Evolutionary conservation across 1,140 invertebrate species (phyloP).

Genomic region (Gonatopus flavifemur): DNA sequence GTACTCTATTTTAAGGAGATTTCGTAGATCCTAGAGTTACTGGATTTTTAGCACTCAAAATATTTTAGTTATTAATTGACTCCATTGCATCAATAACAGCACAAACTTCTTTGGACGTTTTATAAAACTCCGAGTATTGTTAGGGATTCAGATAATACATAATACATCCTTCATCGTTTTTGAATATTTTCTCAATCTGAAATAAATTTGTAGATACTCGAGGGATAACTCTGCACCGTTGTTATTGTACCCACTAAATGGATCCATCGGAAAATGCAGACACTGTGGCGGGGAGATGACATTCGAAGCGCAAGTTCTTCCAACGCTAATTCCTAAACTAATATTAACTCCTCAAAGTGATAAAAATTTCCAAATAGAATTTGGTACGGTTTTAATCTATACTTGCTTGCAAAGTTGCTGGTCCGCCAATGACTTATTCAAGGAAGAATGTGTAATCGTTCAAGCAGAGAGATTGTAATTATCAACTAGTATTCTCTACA

Average conservation of each 20-base stretch:
- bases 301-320: constrained; percentile 82
- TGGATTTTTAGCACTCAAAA: too few relatives aligned
- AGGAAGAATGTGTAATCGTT: constrained; percentile 73
- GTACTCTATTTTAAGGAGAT: too few relatives aligned
- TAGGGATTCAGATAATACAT: too few relatives aligned
- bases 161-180: constrained; percentile 11
- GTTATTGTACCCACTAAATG: constrained; percentile 65
- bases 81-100: too few relatives aligned
- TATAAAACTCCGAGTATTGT: too few relatives aligned
- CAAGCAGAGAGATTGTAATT: constrained; percentile 68
- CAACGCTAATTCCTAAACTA: constrained; percentile 74
- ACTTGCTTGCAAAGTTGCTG: constrained; percentile 84
- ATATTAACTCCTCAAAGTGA: constrained; percentile 59
- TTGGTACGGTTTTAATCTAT: constrained; percentile 78
- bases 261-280: constrained; percentile 62
- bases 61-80: too few relatives aligned
- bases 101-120: too few relatives aligned
- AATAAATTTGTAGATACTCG: constrained; percentile 67
- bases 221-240: constrained; percentile 67
- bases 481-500: too few relatives aligned
- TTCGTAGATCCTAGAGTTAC: too few relatives aligned
- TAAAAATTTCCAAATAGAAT: constrained; percentile 67
- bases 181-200: constrained; percentile 9
- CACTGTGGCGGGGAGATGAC: constrained; percentile 72
- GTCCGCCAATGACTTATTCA: constrained; percentile 67